phyloP scores from a whole-genome alignment of 2,888 invertebrate genomes.

The Endotricha flammealis region DNA sequence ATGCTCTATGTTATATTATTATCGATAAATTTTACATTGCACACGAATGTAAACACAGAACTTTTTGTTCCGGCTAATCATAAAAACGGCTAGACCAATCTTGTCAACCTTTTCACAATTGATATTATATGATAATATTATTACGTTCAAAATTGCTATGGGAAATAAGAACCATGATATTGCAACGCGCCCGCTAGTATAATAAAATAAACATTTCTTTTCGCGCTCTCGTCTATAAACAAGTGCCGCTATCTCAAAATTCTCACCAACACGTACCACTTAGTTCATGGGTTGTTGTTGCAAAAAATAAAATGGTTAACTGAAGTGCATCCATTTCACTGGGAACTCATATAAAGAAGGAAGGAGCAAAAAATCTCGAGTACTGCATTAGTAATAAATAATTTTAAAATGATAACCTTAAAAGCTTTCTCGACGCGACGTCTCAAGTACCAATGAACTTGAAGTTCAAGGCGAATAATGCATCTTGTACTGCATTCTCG shows the following conservation, averaged over 20 bases:
- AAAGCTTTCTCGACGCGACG: slow-evolving; percentile 56
- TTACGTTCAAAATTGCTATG: no score
- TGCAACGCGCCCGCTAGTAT: no score
- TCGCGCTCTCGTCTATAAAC: no score
- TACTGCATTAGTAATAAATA: slow-evolving; percentile 65
- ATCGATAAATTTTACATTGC: no score
- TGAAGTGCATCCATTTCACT: slow-evolving; percentile 49
- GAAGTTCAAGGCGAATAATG: slow-evolving; percentile 45
- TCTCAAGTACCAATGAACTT: slow-evolving; percentile 46
- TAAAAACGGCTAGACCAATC: no score
- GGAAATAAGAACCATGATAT: no score
- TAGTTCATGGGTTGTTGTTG: slow-evolving; percentile 22
- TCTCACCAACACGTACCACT: slow-evolving; percentile 9
- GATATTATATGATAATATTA: no score
- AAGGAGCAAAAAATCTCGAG: slow-evolving; percentile 45
- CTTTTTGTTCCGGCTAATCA: no score
- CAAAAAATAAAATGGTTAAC: slow-evolving; percentile 30
- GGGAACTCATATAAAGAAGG: slow-evolving; percentile 40
- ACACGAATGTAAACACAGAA: no score
- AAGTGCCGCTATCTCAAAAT: slow-evolving; percentile 6
- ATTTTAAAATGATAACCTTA: slow-evolving; percentile 64
- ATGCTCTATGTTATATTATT: no score
- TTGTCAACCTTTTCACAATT: no score
- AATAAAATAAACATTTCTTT: no score
- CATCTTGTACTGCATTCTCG: background rate